Percentiles rank a stretch among this genome's conserved stretches.
Evolutionary conservation across 2,113 vertebrate genomes (phyloP).

Genomic region (Phocoena sinus): DNA sequence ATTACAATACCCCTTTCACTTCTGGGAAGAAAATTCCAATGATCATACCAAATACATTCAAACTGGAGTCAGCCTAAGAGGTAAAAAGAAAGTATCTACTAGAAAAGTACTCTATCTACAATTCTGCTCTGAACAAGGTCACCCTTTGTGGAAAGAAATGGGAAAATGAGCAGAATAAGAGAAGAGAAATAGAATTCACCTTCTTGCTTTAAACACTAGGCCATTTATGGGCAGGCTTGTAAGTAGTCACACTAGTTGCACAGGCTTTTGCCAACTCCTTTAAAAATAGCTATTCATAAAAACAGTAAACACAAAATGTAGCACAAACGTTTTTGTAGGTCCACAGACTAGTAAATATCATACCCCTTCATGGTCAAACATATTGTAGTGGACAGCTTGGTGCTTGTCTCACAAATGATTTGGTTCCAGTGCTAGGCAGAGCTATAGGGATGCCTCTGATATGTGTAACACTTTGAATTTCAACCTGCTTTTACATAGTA

Average conservation of each 20-base stretch:
- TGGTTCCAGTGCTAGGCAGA: background rate
- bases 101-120: background rate
- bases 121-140: slow-evolving; percentile 37
- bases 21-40: background rate
- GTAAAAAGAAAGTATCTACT: slow-evolving; percentile 18
- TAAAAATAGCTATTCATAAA: background rate
- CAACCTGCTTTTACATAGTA: background rate
- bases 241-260: background rate
- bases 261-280: slow-evolving; percentile 1
- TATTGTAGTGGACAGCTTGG: background rate
- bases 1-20: slow-evolving; percentile 22
- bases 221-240: background rate
- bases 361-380: background rate
- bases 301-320: background rate
- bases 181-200: slow-evolving; percentile 24
- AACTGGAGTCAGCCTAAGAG: background rate
- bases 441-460: background rate
- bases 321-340: background rate
- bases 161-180: slow-evolving; percentile 20
- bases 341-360: background rate
- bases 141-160: slow-evolving; percentile 34
- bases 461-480: background rate
- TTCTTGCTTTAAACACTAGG: slow-evolving; percentile 10
- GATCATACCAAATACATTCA: slow-evolving; percentile 8
- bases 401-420: background rate